These are phyloP conservation scores for Astropecten irregularis DNA, from an alignment of 53 echinoderm and acorn worm genomes.

Conservation along the genomic window DNA sequence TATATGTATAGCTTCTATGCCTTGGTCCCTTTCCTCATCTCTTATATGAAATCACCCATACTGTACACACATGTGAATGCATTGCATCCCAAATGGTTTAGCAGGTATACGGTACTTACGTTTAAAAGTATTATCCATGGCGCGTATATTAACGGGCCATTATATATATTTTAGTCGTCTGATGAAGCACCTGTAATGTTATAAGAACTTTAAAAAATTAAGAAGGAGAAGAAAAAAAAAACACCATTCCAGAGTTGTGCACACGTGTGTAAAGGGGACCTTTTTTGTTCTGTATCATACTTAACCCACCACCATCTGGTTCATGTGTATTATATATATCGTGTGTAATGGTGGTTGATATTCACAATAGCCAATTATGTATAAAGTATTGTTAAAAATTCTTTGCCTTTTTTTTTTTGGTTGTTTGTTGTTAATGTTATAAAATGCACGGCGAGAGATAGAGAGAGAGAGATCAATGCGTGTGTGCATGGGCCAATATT, in stretches of 20 bases:
- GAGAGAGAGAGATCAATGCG: too few species aligned
- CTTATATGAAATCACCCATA: background rate
- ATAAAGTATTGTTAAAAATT: slow-evolving; percentile 1
- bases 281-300: slow-evolving; percentile 17
- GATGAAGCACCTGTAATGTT: slow-evolving; percentile 14
- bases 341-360: slow-evolving; percentile 46
- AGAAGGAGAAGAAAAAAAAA: too few species aligned
- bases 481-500: too few species aligned
- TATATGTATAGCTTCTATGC: background rate
- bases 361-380: background rate
- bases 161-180: background rate
- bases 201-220: slow-evolving; percentile 9
- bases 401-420: slow-evolving; percentile 11
- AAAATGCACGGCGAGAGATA: background rate
- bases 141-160: background rate
- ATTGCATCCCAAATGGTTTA: background rate
- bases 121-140: slow-evolving; percentile 11
- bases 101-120: slow-evolving; percentile 1
- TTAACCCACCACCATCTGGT: slow-evolving; percentile 22
- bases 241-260: slow-evolving; percentile 52
- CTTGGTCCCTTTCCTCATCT: background rate
- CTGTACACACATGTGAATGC: slow-evolving; percentile 16
- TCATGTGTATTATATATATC: slow-evolving; percentile 53
- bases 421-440: background rate
- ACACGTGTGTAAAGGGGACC: slow-evolving; percentile 46